Evolutionary conservation across 1,140 invertebrate genomes (phyloP).

Genomic region (Tenebrio molitor): DNA sequence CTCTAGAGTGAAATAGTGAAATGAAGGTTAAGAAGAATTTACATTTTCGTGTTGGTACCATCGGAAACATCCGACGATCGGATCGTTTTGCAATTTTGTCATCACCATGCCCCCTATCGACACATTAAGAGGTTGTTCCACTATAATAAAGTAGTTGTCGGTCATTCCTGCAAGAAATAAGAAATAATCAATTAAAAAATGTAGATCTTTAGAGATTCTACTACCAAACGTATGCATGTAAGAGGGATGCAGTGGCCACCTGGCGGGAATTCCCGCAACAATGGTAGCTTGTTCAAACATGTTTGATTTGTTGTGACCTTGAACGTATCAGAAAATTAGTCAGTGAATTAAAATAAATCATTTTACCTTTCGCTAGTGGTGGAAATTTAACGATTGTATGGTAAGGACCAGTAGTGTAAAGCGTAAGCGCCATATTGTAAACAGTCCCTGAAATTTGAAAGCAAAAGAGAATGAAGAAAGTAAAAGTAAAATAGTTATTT

Average conservation of each 20-base stretch:
- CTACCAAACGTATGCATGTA: slow-evolving; percentile 94
- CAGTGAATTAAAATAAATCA: too few species aligned
- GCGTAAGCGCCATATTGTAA: slow-evolving; percentile 83
- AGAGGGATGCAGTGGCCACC: slow-evolving; percentile 82
- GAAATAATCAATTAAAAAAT: too few species aligned
- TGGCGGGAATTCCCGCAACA: slow-evolving; percentile 77
- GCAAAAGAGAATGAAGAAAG: too few species aligned
- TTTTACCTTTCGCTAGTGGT: slow-evolving; percentile 65
- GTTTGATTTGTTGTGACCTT: slow-evolving; percentile 58
- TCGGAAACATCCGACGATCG: slow-evolving; percentile 74
- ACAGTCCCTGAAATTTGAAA: too few species aligned
- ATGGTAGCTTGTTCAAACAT: slow-evolving; percentile 81
- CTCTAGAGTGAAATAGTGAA: background rate
- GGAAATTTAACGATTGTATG: slow-evolving; percentile 83
- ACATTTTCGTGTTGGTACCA: slow-evolving; percentile 82
- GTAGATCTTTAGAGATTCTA: slow-evolving; percentile 47
- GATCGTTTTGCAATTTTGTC: slow-evolving; percentile 74
- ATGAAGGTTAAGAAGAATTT: slow-evolving; percentile 51
- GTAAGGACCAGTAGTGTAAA: slow-evolving; percentile 75
- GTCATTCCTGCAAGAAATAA: slow-evolving; percentile 74
- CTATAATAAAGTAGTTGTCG: slow-evolving; percentile 85
- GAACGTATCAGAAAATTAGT: too few species aligned
- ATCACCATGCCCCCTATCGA: slow-evolving; percentile 73
- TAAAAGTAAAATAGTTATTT: too few species aligned
- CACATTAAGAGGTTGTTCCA: slow-evolving; percentile 86